Evolutionary conservation across 2,888 invertebrate species (phyloP).

Genomic region (Coleophora flavipennella): DNA sequence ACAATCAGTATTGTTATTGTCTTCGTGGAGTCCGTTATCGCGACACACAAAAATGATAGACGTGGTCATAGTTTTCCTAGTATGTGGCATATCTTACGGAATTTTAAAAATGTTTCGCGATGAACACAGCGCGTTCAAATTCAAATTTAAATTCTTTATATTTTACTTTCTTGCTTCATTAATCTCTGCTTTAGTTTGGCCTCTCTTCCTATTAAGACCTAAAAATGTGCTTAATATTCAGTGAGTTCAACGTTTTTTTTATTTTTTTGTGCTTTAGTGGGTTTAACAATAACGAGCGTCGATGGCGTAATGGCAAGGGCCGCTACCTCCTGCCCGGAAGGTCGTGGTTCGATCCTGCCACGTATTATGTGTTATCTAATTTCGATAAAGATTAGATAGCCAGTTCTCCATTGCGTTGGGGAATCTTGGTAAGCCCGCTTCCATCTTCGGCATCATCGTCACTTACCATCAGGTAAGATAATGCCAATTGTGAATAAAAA

Average conservation of each 20-base stretch:
- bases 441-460: too few species aligned
- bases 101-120: slow-evolving; percentile 33
- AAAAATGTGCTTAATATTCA: slow-evolving; percentile 47
- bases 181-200: slow-evolving; percentile 33
- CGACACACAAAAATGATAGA: slow-evolving; percentile 35
- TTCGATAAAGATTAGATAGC: too few species aligned
- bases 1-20: slow-evolving; percentile 25
- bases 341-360: too few species aligned
- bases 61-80: slow-evolving; percentile 26
- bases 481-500: too few species aligned
- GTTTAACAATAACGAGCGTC: too few species aligned
- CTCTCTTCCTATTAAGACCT: slow-evolving; percentile 41
- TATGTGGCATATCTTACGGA: slow-evolving; percentile 30
- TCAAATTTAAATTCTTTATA: slow-evolving; percentile 32
- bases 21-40: slow-evolving; percentile 1
- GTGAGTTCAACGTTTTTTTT: slow-evolving; percentile 41
- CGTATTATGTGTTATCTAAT: too few species aligned
- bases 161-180: slow-evolving; percentile 31
- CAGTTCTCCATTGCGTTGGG: too few species aligned
- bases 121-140: slow-evolving; percentile 39
- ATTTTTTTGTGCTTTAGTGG: too few species aligned
- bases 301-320: too few species aligned
- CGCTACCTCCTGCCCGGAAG: too few species aligned
- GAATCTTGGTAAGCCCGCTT: too few species aligned
- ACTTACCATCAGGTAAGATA: too few species aligned